Base-by-base conservation (phyloP, 2,888 invertebrate genomes). In the Lithophane leautieri region DNA sequence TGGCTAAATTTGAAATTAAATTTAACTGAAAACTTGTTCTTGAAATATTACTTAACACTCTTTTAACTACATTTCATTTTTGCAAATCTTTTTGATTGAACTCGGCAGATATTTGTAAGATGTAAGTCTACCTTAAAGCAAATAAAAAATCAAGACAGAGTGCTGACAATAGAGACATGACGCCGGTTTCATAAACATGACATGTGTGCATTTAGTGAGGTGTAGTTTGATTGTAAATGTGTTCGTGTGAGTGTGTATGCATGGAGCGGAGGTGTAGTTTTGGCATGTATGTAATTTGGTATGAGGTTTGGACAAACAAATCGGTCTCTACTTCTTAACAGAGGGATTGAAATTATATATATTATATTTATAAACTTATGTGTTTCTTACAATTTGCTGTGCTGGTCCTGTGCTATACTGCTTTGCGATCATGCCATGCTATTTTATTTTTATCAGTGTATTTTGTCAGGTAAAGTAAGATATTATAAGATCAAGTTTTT, bases 391-490 rank as follows among this genome's bases (percentile, higher is more conserved):
- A 47, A 34, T 68, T 40, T 56, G 79, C 75, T 75, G 70, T 82
- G 77, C 82, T 50, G n/a, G n/a, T 74, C 56, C 76, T 81, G 12
- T 81, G 76, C 82, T 62, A 25, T 75, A n/a, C 7, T 28, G 14
- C 47, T n/a, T 56, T 62, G 77, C 52, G 4, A 28, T 47, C 19
- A 14, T 16, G 19, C 47, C 2, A 42, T 62, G 54, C 40, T 40
- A 73, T 54, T 54, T n/a, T 40, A 12, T n/a, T 54, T 78, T 25
- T 14, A 25, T n/a, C 14, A 19, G n/a, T 11, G 7, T 14, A 44
- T 60, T 44, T 73, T 44, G 4, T 40, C 0, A 16, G 25, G 11
- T 16, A 8, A 12, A n/a, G 0, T 50, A 2, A 58, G 1, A 8
- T 28, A 42, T 16, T 70, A 7, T 7, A 19, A 72, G 6, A 22